Evolutionary conservation across 2,888 invertebrate genomes (phyloP).

Genomic region (Stenodema calcarata): DNA sequence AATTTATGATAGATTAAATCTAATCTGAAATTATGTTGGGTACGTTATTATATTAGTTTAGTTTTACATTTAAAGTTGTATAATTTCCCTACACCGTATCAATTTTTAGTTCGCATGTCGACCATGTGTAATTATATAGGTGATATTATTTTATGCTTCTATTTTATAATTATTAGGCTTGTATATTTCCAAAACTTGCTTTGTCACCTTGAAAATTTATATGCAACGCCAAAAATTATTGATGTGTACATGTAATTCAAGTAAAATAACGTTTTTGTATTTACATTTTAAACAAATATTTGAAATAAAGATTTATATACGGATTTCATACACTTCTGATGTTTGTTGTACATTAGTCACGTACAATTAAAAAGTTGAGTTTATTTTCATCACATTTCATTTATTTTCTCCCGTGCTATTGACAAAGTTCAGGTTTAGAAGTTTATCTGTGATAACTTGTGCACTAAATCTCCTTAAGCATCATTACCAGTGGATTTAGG

Average conservation of each 20-base stretch:
- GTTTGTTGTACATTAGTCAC: conserved; percentile 38
- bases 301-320: conserved; percentile 30
- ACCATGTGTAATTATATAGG: conserved; percentile 38
- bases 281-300: conserved; percentile 3
- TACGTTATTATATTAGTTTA: conserved; percentile 42
- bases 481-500: neutral
- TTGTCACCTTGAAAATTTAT: conserved; percentile 39
- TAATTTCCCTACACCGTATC: conserved; percentile 49
- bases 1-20: conserved; percentile 31
- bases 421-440: conserved; percentile 9
- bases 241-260: conserved; percentile 40
- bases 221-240: conserved; percentile 44
- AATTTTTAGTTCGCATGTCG: conserved; percentile 46
- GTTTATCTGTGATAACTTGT: conserved; percentile 24
- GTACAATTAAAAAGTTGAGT: conserved; percentile 37
- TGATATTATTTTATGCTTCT: conserved; percentile 43
- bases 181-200: conserved; percentile 41
- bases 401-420: neutral
- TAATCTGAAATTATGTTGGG: conserved; percentile 30
- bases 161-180: conserved; percentile 43
- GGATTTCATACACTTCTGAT: conserved; percentile 33
- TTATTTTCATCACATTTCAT: conserved; percentile 23
- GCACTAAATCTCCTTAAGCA: neutral
- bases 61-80: conserved; percentile 38
- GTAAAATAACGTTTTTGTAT: conserved; percentile 31